Conservation (phyloP, 2,113 vertebrate species). For the Elgaria multicarinata region DNA sequence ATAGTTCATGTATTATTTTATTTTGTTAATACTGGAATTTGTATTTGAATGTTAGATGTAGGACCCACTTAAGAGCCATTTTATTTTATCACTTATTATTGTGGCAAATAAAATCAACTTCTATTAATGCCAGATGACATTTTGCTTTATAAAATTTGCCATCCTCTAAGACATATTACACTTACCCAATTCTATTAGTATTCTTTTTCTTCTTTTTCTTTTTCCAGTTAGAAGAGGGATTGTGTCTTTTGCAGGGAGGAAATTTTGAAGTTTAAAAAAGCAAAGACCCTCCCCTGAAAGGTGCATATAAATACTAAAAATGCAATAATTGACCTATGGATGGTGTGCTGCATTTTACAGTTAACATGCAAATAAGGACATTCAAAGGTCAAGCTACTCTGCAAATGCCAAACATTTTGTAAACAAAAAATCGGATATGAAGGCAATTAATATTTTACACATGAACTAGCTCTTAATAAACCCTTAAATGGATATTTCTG, state of each 20-base stretch:
- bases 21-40: slow-evolving; percentile 58
- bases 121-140: not conserved
- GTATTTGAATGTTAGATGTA: slow-evolving; percentile 27
- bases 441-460: slow-evolving; percentile 56
- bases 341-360: not conserved
- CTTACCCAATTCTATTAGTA: not conserved
- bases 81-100: slow-evolving; percentile 46
- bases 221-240: slow-evolving; percentile 37
- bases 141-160: slow-evolving; percentile 53
- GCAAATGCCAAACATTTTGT: slow-evolving; percentile 57
- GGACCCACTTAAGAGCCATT: slow-evolving; percentile 46
- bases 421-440: slow-evolving; percentile 50
- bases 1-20: slow-evolving; percentile 69
- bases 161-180: slow-evolving; percentile 7
- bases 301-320: slow-evolving; percentile 47
- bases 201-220: not conserved
- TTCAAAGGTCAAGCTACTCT: slow-evolving; percentile 59
- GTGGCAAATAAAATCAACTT: slow-evolving; percentile 29
- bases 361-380: slow-evolving; percentile 49
- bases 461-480: slow-evolving; percentile 46
- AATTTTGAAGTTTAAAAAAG: not conserved
- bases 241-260: not conserved
- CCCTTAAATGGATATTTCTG: not conserved
- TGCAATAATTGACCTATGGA: slow-evolving; percentile 64
- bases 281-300: not conserved